Conservation (phyloP, 2,888 invertebrate species). For the Hirtodrosophila alboralis region DNA sequence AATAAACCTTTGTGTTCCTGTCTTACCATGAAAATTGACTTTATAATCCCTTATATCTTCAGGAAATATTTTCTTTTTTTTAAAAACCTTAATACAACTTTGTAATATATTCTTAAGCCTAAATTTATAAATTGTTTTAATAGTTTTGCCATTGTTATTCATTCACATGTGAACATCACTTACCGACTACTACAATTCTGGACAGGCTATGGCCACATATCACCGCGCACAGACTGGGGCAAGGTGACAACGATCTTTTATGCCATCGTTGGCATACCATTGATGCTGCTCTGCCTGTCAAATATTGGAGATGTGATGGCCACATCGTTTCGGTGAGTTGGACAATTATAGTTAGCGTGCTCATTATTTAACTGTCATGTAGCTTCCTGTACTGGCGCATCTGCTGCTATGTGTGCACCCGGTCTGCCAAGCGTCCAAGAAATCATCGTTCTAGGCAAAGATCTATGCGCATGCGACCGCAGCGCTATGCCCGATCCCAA, state of each 20-base stretch:
- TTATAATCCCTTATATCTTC: no score
- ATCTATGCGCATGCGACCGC: slow-evolving; percentile 62
- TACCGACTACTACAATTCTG: slow-evolving; percentile 12
- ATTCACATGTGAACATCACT: slow-evolving; percentile 24
- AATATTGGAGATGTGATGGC: slow-evolving; percentile 98
- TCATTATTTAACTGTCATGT: slow-evolving; percentile 10
- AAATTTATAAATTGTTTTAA: not conserved
- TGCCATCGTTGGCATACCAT: slow-evolving; percentile 96
- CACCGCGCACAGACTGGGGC: slow-evolving; percentile 96
- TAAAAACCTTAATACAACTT: no score
- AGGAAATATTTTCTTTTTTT: no score
- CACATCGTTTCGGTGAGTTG: slow-evolving; percentile 90
- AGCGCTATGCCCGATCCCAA: slow-evolving; percentile 83
- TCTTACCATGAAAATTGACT: no score
- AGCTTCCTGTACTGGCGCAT: slow-evolving; percentile 96
- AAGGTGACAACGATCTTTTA: slow-evolving; percentile 98
- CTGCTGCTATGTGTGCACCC: slow-evolving; percentile 95
- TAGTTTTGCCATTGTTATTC: slow-evolving; percentile 6
- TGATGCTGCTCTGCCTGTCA: slow-evolving; percentile 97
- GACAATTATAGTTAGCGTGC: not conserved
- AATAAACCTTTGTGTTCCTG: no score
- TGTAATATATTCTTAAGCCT: no score
- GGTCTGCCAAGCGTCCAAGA: slow-evolving; percentile 87
- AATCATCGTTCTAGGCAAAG: slow-evolving; percentile 67
- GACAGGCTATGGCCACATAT: slow-evolving; percentile 96